Evolutionary conservation across 2,888 invertebrate genomes (phyloP).

Genomic region (Notocelia uddmanniana): DNA sequence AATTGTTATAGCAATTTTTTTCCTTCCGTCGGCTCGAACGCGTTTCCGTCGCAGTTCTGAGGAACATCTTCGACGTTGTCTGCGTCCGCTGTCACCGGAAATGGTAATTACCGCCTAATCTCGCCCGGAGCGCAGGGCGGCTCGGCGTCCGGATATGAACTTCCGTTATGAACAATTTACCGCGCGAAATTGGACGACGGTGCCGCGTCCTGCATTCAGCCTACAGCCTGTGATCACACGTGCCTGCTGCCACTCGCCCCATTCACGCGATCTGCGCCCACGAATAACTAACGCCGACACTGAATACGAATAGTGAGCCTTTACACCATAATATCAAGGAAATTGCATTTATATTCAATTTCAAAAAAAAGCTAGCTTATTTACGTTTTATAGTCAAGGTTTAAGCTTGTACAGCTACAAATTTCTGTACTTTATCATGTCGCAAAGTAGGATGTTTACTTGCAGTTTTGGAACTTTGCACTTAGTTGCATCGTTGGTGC

Average conservation of each 20-base stretch:
- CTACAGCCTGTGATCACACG: conserved; percentile 67
- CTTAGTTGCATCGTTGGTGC: conserved; percentile 25
- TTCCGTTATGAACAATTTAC: conserved; percentile 95
- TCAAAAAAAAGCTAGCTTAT: conserved; percentile 52
- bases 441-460: conserved; percentile 29
- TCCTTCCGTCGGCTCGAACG: conserved; percentile 62
- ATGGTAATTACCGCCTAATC: conserved; percentile 87
- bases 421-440: background rate
- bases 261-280: conserved; percentile 68
- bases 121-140: conserved; percentile 82
- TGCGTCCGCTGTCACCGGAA: conserved; percentile 83
- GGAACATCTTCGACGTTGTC: conserved; percentile 71
- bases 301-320: conserved; percentile 71
- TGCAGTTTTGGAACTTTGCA: conserved; percentile 29
- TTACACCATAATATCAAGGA: conserved; percentile 63
- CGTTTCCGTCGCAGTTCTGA: conserved; percentile 61
- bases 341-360: conserved; percentile 74
- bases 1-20: conserved; percentile 63
- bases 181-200: conserved; percentile 87
- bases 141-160: conserved; percentile 92
- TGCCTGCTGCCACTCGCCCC: conserved; percentile 61
- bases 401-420: conserved; percentile 17
- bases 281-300: conserved; percentile 65
- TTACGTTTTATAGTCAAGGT: background rate
- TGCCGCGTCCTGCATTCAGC: conserved; percentile 74